These are phyloP conservation scores for Typhlomys cinereus DNA, from an alignment of 2,113 vertebrate species.

Conservation along the genomic window DNA sequence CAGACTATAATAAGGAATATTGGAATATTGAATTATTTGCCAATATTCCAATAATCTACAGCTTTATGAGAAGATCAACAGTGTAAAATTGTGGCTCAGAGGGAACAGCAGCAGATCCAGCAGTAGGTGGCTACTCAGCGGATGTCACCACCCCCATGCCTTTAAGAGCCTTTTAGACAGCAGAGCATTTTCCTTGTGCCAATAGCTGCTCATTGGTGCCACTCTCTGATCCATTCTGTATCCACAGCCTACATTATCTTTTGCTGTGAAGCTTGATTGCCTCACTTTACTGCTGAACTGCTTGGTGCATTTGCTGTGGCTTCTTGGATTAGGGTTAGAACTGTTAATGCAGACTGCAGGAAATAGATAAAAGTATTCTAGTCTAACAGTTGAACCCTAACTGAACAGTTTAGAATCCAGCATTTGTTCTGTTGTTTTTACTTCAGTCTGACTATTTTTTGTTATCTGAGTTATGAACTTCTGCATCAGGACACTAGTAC, in stretches of 20 bases:
- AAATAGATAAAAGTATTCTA: neutral
- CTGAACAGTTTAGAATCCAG: neutral
- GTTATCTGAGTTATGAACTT: neutral
- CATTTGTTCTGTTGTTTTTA: neutral
- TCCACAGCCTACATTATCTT: neutral
- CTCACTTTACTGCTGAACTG: neutral
- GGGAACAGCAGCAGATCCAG: neutral
- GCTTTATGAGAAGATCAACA: neutral
- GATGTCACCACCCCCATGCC: neutral
- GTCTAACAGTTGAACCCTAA: neutral
- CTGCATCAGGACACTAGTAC: neutral
- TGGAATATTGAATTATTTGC: neutral
- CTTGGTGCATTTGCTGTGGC: neutral
- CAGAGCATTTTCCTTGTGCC: neutral
- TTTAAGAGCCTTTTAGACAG: neutral
- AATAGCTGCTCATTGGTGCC: neutral
- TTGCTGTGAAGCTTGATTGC: neutral
- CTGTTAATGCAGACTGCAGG: neutral
- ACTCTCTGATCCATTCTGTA: neutral
- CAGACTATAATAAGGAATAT: neutral
- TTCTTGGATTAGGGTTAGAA: conserved; percentile 17
- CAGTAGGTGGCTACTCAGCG: neutral
- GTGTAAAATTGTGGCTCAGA: neutral
- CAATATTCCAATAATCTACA: neutral
- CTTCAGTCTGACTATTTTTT: neutral